A percentile compares a stretch with the other conserved stretches of the same genome.
These are phyloP conservation scores for Thumatha senex DNA, from an alignment of 2,888 invertebrate species.

Conservation along the genomic window DNA sequence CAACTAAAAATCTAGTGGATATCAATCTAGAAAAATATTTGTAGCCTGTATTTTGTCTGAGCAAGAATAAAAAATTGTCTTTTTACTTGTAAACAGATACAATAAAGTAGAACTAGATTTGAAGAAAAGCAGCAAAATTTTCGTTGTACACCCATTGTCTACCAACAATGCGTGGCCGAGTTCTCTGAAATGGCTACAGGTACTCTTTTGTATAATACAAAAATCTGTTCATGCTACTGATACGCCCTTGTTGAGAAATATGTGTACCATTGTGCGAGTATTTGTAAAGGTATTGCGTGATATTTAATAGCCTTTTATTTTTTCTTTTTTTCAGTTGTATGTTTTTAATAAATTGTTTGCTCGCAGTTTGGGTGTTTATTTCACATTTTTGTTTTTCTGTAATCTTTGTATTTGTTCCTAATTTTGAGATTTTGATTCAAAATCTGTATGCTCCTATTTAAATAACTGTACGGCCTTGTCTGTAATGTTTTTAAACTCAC, in stretches of 20 bases:
- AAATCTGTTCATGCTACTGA: conserved; percentile 27
- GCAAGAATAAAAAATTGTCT: too few species aligned
- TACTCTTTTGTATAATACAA: conserved; percentile 29
- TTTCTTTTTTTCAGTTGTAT: conserved; percentile 20
- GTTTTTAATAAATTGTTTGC: conserved; percentile 1
- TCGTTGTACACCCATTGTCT: conserved; percentile 28
- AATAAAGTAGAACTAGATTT: conserved; percentile 11
- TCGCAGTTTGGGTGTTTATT: not conserved
- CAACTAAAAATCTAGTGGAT: too few species aligned
- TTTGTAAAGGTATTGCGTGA: conserved; percentile 34
- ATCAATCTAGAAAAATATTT: too few species aligned
- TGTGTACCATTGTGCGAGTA: conserved; percentile 27
- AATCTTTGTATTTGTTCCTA: too few species aligned
- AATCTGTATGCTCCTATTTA: too few species aligned
- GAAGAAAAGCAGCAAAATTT: conserved; percentile 22
- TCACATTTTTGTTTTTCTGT: not conserved
- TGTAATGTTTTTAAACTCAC: too few species aligned
- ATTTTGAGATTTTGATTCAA: too few species aligned
- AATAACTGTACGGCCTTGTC: too few species aligned
- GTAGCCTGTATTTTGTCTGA: too few species aligned
- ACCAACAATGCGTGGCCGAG: conserved; percentile 24
- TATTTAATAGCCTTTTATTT: conserved; percentile 23
- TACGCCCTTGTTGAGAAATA: conserved; percentile 28
- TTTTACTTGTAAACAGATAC: not conserved
- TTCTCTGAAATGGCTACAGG: conserved; percentile 8